Base-by-base conservation (phyloP, 53 echinoderm and acorn worm species). In the Antedon mediterranea region DNA sequence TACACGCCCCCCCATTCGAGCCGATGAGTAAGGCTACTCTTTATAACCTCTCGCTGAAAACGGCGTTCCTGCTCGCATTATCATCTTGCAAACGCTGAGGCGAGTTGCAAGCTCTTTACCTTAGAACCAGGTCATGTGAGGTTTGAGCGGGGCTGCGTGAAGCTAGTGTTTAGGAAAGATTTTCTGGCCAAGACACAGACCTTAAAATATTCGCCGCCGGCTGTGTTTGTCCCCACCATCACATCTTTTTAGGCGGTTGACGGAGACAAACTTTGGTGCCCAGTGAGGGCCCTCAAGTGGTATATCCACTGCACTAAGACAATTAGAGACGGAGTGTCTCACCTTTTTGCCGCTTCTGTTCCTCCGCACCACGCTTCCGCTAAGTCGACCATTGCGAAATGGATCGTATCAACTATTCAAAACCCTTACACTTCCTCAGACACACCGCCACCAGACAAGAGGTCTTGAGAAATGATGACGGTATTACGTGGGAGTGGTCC, bases 131-230 rank as follows among this genome's bases (percentile, higher is more conserved):
- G 43, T 14, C 77, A 76, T 32, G 15, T 82, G 0, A 77, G 81
- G 0, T 78, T 33, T 72, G 77, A 32, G 31, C 77, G 42, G 0
- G 43, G 30, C 0, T 34, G 81, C 13, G 78, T 77, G 0, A 28
- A n/a, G n/a, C 77, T 84, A 3, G 32, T 79, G 0, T 79, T 73
- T 0, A 3, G 28, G 0, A 8, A 42, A 0, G 9, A 20, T 0
- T 80, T 84, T 73, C 71, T 80, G 26, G 73, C 85, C 34, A 80
- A 84, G 70, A 84, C 43, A 30, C 85, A 70, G 33, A 74, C 74
- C 0, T 11, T 14, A 32, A n/a, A n/a, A n/a, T n/a, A n/a, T n/a
- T n/a, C n/a, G n/a, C n/a, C n/a, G n/a, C n/a, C n/a, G n/a, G n/a
- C n/a, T n/a, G n/a, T n/a, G n/a, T n/a, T n/a, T n/a, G n/a, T n/a